A percentile compares a stretch with the other conserved stretches of the same genome.
Conservation (phyloP, 2,888 invertebrate species). For the Drosophila mimica region DNA sequence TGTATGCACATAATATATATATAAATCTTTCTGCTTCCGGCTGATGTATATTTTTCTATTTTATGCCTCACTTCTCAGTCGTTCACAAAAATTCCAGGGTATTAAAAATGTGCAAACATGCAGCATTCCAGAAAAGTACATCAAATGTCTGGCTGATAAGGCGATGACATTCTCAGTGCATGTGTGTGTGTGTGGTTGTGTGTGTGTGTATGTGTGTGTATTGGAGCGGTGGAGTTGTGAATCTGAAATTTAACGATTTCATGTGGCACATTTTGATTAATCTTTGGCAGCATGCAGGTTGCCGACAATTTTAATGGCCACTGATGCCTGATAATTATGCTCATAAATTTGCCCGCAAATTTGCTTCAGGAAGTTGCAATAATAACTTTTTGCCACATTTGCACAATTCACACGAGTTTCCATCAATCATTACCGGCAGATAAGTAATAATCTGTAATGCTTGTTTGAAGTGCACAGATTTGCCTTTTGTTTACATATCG, state of each 20-base stretch:
- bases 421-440: constrained; percentile 24
- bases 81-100: constrained; percentile 7
- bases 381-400: constrained; percentile 34
- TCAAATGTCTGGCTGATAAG: constrained; percentile 47
- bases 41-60: background rate
- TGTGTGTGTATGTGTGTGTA: background rate
- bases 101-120: constrained; percentile 40
- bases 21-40: too few species aligned
- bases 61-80: background rate
- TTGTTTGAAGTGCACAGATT: constrained; percentile 18
- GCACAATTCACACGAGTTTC: constrained; percentile 20
- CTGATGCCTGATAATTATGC: constrained; percentile 40
- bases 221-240: constrained; percentile 5
- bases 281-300: constrained; percentile 37
- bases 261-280: constrained; percentile 70
- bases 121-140: constrained; percentile 28
- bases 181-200: background rate
- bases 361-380: constrained; percentile 33
- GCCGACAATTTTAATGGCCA: constrained; percentile 53
- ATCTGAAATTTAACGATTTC: constrained; percentile 44
- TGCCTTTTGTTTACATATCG: constrained; percentile 37
- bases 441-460: constrained; percentile 8
- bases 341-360: constrained; percentile 41
- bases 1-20: background rate
- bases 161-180: background rate